Evolutionary conservation across 2,888 invertebrate species (phyloP), one percentile per base, ranked within the genome.

Genomic region (Poecilobothrus nobilitatus): DNA sequence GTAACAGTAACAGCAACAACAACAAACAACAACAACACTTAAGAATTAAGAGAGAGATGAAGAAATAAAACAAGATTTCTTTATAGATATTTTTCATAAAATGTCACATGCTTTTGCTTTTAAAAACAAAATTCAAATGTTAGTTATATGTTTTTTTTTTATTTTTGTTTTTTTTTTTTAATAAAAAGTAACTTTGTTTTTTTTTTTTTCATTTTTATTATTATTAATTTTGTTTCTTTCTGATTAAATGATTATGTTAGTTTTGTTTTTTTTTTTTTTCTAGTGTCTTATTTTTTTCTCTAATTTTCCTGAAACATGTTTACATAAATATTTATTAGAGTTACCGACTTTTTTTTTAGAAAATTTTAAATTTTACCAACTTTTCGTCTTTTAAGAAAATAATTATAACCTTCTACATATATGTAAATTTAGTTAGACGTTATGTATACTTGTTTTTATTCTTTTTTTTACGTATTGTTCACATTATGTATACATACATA

Each of bases 41-140:
- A 37, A 37, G 37, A 37, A 37, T 10, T 12, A n/a, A 53, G 15
- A 53, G 6, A 53, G 15, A 53, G n/a, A 53, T 53, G 53, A 53
- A 53, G 53, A 53, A 53, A 53, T 53, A 53, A 53, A 53, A 53
- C 53, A 53, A 53, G 53, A 53, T 53, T 53, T 53, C 53, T 53
- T 18, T 53, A 53, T 53, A 53, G 53, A 53, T 53, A 53, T 53
- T 53, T 53, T 53, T 63, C 20, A 63, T 27, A 63, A 63, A 63
- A 63, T 63, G 63, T 63, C 63, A 63, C 63, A 63, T 63, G 63
- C 63, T 63, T 63, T 63, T 63, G 63, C 63, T 63, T 63, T 63
- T 63, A 63, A 27, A 27, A 53, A n/a, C 53, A 53, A 53, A 53
- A 53, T 53, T 53, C 18, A 53, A 53, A 53, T 53, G 15, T 18